A percentile compares a stretch with the other conserved stretches of the same genome.
phyloP scores from a whole-genome alignment of 2,113 vertebrate species.

The Cardinalis cardinalis region DNA sequence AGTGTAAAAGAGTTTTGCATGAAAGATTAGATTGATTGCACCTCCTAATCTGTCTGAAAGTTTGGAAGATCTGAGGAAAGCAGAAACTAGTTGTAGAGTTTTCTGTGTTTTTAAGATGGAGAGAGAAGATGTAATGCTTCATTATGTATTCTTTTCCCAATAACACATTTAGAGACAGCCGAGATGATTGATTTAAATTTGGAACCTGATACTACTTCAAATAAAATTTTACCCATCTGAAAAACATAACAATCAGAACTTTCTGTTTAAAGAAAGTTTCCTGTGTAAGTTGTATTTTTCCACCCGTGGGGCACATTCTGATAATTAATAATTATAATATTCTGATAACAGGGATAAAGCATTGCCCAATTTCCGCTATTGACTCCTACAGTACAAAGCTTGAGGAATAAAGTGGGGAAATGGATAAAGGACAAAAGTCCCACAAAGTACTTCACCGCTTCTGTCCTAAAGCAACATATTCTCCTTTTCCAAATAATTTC shows the following conservation, averaged over 20 bases:
- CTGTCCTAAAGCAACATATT: background rate
- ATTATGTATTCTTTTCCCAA: background rate
- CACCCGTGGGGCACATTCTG: accelerated
- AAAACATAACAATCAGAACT: background rate
- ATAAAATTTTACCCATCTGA: background rate
- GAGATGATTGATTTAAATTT: background rate
- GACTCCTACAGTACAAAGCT: background rate
- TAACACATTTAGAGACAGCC: background rate
- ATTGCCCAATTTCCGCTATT: background rate
- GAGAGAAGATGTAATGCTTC: background rate
- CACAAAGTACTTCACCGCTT: background rate
- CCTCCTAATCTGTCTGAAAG: background rate
- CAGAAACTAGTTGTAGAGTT: background rate
- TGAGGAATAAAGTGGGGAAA: background rate
- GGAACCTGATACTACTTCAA: background rate
- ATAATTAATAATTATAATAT: background rate
- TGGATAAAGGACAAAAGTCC: background rate
- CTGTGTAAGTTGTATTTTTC: background rate
- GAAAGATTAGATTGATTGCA: background rate
- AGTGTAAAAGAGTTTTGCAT: background rate
- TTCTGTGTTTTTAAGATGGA: background rate
- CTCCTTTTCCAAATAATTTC: background rate
- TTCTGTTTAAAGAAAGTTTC: background rate
- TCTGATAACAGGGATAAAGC: background rate
- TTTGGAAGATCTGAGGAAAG: background rate